Percentiles rank a stretch among this genome's conserved stretches.
Conservation (phyloP, 2,797 vertebrate species). For the Microctenopoma lineatum region DNA sequence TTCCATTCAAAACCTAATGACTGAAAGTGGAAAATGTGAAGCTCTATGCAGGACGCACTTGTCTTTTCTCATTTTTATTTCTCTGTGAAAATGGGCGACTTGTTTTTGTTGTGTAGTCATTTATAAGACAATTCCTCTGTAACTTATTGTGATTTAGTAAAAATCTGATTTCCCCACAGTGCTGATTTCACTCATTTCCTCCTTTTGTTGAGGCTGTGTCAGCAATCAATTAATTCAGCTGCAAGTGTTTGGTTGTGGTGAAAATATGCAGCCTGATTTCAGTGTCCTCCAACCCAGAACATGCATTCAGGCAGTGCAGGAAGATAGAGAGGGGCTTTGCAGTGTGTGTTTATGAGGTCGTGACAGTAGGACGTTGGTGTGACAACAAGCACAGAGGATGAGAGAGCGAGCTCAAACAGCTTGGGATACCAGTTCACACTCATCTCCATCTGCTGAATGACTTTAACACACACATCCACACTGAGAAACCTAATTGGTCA, state of each 20-base stretch:
- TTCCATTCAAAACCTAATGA: no score
- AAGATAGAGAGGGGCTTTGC: constrained; percentile 13
- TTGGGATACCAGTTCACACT: constrained; percentile 23
- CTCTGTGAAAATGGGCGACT: background rate
- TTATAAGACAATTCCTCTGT: background rate
- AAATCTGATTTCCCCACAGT: background rate
- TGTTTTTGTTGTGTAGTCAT: background rate
- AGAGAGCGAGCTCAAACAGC: constrained; percentile 19
- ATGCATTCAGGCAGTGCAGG: constrained; percentile 1
- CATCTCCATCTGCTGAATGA: constrained; percentile 35
- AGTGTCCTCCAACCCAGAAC: constrained; percentile 1
- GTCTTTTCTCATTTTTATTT: background rate
- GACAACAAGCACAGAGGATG: constrained; percentile 41
- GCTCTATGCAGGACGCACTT: no score
- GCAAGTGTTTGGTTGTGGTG: constrained; percentile 14
- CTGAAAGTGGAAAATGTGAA: no score
- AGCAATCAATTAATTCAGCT: background rate
- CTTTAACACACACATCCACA: constrained; percentile 14
- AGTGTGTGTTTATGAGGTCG: constrained; percentile 36
- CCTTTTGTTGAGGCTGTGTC: background rate
- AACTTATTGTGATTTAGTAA: background rate
- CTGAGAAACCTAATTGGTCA: constrained; percentile 23
- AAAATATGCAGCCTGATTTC: constrained; percentile 30
- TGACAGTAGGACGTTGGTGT: constrained; percentile 70
- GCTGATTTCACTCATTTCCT: background rate